These are phyloP conservation scores for Saimiri boliviensis DNA, from an alignment of 2,113 vertebrate species.

Conservation along the genomic window DNA sequence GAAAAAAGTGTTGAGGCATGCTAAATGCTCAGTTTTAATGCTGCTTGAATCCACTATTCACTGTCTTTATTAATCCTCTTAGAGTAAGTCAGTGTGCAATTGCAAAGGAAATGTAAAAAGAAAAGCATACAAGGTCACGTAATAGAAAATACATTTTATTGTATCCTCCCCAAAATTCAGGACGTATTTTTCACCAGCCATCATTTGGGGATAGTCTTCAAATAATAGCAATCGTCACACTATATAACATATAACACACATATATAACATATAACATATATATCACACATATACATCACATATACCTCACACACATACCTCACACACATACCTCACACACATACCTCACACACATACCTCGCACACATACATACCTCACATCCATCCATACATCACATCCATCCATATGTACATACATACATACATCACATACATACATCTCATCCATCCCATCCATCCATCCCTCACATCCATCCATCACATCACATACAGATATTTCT, in stretches of 20 bases:
- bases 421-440: no score
- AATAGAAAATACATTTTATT: conserved; percentile 7
- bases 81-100: background rate
- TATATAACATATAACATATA: no score
- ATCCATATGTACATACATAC: no score
- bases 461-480: no score
- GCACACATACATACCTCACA: no score
- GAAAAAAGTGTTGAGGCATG: background rate
- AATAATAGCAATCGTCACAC: background rate
- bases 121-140: background rate
- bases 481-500: background rate
- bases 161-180: background rate
- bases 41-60: background rate
- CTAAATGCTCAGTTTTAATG: conserved; percentile 50
- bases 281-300: no score
- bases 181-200: background rate
- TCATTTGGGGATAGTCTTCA: background rate
- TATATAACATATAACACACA: background rate
- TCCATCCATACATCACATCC: no score
- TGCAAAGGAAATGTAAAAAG: conserved; percentile 39
- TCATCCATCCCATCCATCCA: no score
- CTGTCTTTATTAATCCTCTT: conserved; percentile 19
- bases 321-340: no score
- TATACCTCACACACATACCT: no score
- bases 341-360: no score